These are phyloP conservation scores for Seira musarum DNA, from an alignment of 2,888 invertebrate species.

Conservation along the genomic window DNA sequence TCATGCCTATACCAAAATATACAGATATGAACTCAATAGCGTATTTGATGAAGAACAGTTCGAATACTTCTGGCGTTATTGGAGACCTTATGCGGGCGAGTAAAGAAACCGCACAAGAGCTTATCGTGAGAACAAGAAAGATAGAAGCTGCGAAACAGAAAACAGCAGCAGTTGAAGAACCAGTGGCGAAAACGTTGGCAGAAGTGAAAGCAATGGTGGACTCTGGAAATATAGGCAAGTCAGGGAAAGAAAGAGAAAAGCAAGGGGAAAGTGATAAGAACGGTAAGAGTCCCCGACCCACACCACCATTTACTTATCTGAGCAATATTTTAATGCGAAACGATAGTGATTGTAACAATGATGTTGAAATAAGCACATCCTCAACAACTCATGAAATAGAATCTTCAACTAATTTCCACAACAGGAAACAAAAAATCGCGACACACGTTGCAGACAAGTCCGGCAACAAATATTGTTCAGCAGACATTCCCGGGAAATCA, in stretches of 20 bases:
- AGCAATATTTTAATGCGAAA: neutral
- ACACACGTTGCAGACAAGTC: neutral
- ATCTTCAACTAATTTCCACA: neutral
- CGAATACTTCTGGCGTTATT: slow-evolving; percentile 4
- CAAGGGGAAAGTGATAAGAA: slow-evolving; percentile 43
- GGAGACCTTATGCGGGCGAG: neutral
- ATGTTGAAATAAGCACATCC: too few species aligned
- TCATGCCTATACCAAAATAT: slow-evolving; percentile 6
- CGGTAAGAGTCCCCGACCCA: slow-evolving; percentile 48
- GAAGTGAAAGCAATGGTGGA: slow-evolving; percentile 43
- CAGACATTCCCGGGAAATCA: neutral
- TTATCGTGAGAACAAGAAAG: neutral
- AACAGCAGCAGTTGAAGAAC: neutral
- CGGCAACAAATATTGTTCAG: neutral
- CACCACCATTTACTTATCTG: neutral
- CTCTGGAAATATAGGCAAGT: neutral
- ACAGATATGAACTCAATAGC: slow-evolving; percentile 35
- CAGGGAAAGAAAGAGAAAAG: too few species aligned
- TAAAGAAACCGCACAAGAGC: slow-evolving; percentile 21
- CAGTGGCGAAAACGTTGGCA: slow-evolving; percentile 28
- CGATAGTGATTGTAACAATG: too few species aligned
- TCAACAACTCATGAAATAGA: neutral
- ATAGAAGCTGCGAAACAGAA: neutral
- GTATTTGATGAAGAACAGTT: slow-evolving; percentile 35
- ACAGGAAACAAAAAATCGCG: neutral